A percentile compares a stretch with the other conserved stretches of the same genome.
These are phyloP conservation scores for Drosophila santomea DNA, from an alignment of 1,140 invertebrate genomes.

Conservation along the genomic window DNA sequence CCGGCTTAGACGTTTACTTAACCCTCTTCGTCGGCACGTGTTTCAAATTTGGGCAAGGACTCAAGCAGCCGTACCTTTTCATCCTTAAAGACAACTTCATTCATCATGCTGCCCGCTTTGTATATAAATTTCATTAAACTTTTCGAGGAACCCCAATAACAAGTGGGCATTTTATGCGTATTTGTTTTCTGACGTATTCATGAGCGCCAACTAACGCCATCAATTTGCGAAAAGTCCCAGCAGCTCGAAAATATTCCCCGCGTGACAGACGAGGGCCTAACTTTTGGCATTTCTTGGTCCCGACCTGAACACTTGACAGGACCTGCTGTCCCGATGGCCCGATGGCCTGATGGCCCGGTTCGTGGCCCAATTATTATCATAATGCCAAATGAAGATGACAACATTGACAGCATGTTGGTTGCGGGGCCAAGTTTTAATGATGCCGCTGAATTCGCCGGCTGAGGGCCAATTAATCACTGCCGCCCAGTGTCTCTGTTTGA, in stretches of 20 bases:
- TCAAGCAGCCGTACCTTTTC: background rate
- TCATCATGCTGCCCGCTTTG: constrained; percentile 69
- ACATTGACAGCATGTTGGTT: constrained; percentile 52
- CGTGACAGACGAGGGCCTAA: constrained; percentile 43
- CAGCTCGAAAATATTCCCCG: constrained; percentile 1
- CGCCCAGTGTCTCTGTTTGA: constrained; percentile 38
- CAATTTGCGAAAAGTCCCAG: constrained; percentile 51
- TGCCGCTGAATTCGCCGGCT: constrained; percentile 57
- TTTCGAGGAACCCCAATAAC: constrained; percentile 51
- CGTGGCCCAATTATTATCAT: constrained; percentile 76
- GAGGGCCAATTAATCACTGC: constrained; percentile 78
- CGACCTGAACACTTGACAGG: constrained; percentile 64
- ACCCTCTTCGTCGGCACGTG: constrained; percentile 56
- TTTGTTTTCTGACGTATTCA: constrained; percentile 75
- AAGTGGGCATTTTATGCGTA: constrained; percentile 69
- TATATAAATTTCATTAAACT: constrained; percentile 79
- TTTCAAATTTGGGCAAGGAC: constrained; percentile 15
- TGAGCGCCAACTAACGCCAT: constrained; percentile 68
- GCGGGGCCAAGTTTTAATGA: constrained; percentile 71
- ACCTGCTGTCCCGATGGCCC: constrained; percentile 16
- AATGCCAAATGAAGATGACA: constrained; percentile 81
- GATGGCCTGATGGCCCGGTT: constrained; percentile 5
- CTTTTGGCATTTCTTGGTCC: constrained; percentile 39
- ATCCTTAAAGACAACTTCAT: constrained; percentile 51
- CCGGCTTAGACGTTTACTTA: constrained; percentile 9